phyloP scores from a whole-genome alignment of 2,888 invertebrate genomes.

The Halocaridina rubra region DNA sequence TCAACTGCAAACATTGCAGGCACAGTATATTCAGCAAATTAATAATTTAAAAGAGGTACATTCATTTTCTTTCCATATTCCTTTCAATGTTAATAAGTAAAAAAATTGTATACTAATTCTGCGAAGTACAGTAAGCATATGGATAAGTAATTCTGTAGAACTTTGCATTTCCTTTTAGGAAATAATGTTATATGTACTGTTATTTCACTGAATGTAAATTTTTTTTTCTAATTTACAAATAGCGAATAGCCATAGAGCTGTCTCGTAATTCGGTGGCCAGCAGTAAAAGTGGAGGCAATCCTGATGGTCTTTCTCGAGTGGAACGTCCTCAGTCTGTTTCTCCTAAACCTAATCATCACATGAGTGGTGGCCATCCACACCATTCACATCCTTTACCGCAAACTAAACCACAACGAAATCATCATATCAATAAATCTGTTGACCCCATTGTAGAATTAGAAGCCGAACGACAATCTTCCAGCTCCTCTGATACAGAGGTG shows the following conservation, averaged over 20 bases:
- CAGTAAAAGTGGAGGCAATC: conserved; percentile 33
- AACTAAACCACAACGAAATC: conserved; percentile 47
- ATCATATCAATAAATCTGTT: conserved; percentile 44
- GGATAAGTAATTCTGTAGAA: too few relatives aligned
- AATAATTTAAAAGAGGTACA: conserved; percentile 83
- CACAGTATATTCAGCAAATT: conserved; percentile 83
- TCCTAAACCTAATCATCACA: conserved; percentile 48
- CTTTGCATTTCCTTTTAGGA: too few relatives aligned
- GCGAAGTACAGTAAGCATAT: too few relatives aligned
- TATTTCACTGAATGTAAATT: background rate
- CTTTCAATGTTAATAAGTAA: too few relatives aligned
- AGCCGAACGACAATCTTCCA: conserved; percentile 62
- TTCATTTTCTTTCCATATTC: too few relatives aligned
- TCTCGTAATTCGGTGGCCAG: conserved; percentile 64
- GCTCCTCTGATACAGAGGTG: conserved; percentile 64
- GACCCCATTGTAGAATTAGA: conserved; percentile 57
- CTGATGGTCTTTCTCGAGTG: conserved; percentile 33
- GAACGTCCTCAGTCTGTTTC: conserved; percentile 54
- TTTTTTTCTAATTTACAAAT: background rate
- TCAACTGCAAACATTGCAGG: conserved; percentile 83
- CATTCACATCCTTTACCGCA: conserved; percentile 61
- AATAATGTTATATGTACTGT: too few relatives aligned
- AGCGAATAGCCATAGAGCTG: conserved; percentile 69
- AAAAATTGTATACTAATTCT: too few relatives aligned
- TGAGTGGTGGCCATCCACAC: conserved; percentile 28